Evolutionary conservation across 2,797 vertebrate species (phyloP).

Genomic region (Buphagus erythrorhynchus): DNA sequence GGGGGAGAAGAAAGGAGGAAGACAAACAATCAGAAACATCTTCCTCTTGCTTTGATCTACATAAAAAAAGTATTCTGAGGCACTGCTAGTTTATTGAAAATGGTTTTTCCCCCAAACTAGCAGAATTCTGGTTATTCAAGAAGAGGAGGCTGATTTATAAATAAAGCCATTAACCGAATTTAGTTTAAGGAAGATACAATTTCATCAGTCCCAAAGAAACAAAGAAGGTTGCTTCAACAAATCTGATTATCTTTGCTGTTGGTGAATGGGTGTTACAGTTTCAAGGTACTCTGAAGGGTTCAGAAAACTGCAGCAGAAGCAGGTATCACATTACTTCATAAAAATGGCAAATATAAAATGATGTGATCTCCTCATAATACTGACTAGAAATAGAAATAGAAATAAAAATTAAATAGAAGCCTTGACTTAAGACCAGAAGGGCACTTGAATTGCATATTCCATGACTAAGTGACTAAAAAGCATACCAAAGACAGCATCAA

Average conservation of each 20-base stretch:
- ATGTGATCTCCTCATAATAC: not conserved
- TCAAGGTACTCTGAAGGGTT: not conserved
- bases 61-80: constrained; percentile 51
- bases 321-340: not conserved
- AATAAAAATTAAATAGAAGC: not conserved
- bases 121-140: constrained; percentile 10
- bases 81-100: constrained; percentile 41
- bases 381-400: not conserved
- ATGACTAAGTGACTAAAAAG: not conserved
- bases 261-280: not conserved
- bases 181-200: constrained; percentile 12
- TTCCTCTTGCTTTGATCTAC: constrained; percentile 59
- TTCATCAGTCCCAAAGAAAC: constrained; percentile 15
- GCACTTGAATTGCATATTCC: not conserved
- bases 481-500: not conserved
- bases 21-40: constrained; percentile 47
- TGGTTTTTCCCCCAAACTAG: not conserved
- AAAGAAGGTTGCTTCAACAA: not conserved
- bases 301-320: not conserved
- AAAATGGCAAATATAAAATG: not conserved
- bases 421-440: not conserved
- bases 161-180: constrained; percentile 29
- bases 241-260: not conserved
- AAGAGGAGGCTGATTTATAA: constrained; percentile 6
- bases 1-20: constrained; percentile 40